phyloP scores from a whole-genome alignment of 2,888 invertebrate species.

The Pyrochroa serraticornis region DNA sequence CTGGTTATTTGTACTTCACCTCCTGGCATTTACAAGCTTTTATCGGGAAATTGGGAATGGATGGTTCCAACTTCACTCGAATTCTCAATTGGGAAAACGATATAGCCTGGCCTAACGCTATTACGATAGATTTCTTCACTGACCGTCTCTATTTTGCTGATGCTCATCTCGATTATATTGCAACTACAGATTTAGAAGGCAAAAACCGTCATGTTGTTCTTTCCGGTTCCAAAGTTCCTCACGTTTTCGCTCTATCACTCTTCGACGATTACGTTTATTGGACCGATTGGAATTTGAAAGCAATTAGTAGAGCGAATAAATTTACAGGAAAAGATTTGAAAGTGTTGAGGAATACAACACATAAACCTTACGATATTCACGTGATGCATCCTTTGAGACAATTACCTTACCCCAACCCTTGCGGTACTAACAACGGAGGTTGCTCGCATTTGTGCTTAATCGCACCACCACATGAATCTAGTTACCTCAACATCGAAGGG shows the following conservation, averaged over 20 bases:
- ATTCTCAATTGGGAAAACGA: slow-evolving; percentile 92
- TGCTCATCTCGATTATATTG: slow-evolving; percentile 97
- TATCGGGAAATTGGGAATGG: slow-evolving; percentile 97
- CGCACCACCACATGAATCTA: slow-evolving; percentile 78
- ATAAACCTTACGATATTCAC: slow-evolving; percentile 93
- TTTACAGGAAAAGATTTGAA: slow-evolving; percentile 80
- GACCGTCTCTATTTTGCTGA: slow-evolving; percentile 97
- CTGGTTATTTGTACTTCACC: slow-evolving; percentile 91
- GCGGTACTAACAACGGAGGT: slow-evolving; percentile 89
- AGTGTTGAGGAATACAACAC: slow-evolving; percentile 86
- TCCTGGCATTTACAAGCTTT: slow-evolving; percentile 97
- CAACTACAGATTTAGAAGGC: slow-evolving; percentile 92
- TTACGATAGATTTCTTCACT: slow-evolving; percentile 95
- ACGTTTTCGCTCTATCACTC: slow-evolving; percentile 92
- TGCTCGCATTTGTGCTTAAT: slow-evolving; percentile 96
- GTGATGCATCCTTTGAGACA: slow-evolving; percentile 90
- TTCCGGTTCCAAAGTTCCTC: slow-evolving; percentile 84
- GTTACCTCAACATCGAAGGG: slow-evolving; percentile 77
- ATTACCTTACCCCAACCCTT: slow-evolving; percentile 85
- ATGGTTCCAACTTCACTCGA: slow-evolving; percentile 87
- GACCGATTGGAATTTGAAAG: slow-evolving; percentile 98
- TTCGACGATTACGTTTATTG: slow-evolving; percentile 95
- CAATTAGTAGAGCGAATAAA: slow-evolving; percentile 89
- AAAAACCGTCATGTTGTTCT: slow-evolving; percentile 82
- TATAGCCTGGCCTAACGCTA: slow-evolving; percentile 97